Base-by-base conservation (phyloP, 2,888 invertebrate genomes). In the Ypsolopha sequella region DNA sequence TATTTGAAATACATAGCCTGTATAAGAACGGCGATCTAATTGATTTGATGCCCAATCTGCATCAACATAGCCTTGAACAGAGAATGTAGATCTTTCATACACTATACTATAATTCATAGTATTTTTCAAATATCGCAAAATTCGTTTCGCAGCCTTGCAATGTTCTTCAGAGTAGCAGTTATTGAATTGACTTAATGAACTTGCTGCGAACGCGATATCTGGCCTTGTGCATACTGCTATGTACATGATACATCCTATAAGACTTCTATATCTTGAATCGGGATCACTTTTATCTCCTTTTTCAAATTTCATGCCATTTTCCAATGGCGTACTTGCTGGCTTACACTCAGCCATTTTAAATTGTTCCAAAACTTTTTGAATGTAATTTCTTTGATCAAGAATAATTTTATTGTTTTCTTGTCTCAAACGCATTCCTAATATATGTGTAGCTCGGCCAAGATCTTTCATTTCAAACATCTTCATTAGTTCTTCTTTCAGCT, bases 231-330 rank as follows among this genome's bases (percentile, higher is more conserved):
- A 38, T 3, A 53, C 53, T 34, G 52, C 50, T 10, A 53, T 33
- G 43, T 53, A 56, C 55, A 56, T 56, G 1, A 56, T 33, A 34
- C 45, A 50, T 3, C 54, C 55, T 13, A 56, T 41, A 1, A 56
- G 41, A 9, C 44, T 36, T 51, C 53, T 48, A 36, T 47, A 52
- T 7, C 36, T 35, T 9, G 7, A 47, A 13, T 24, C 11, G 24
- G 6, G 8, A 51, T 51, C 46, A 34, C 24, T 14, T 8, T 36
- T 8, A 6, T 49, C 49, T 41, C 34, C 43, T 14, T 36, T 50
- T 36, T 11, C 34, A 10, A 50, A 14, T 36, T 50, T 50, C 14
- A 50, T n/a, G 9, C 43, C 50, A 44, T 2, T 14, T 36, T 49
- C 49, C 10, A 52, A 13, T 7, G 52, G 52, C 13, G 49, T 49